Base-by-base conservation (phyloP, 1,140 invertebrate species). In the Drosophila pachea region DNA sequence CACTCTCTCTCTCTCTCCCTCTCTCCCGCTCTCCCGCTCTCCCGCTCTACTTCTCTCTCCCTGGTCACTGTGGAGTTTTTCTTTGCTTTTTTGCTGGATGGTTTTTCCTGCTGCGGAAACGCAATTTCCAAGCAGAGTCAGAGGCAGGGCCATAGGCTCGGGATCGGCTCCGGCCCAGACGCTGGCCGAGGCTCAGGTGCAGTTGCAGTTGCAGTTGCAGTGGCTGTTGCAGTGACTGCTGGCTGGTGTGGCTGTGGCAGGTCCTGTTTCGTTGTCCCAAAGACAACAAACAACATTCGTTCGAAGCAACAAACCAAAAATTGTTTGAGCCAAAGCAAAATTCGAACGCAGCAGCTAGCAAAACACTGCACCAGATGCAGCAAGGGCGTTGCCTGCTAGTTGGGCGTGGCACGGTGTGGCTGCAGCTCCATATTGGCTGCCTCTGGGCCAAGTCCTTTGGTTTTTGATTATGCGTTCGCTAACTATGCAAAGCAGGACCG, bases 401-500 rank as follows among this genome's bases (percentile, higher is more conserved):
- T 32, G 31, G 48, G 31, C n/a, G 45, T 40, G 11, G 45, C 45
- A 43, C 22, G 22, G 22, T 22, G 22, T 22, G 22, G 38, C 47
- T 53, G 12, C 11, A 48, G 52, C 45, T 33, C n/a, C 42, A 12
- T 36, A 60, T 49, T 29, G 42, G 45, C 36, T 69, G 32, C 31
- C 56, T 9, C 12, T n/a, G 59, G 65, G 22, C 36, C 36, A 22
- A 22, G 40, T 43, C 12, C 76, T 75, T 76, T 66, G 65, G 64
- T 84, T 72, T 84, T 84, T 83, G 78, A 78, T 84, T 84, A 84
- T 83, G 78, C 78, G 67, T 84, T 73, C 62, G 78, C 81, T 67
- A 58, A 65, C 71, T 62, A 69, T 70, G 78, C 73, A 78, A 76
- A 69, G 54, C 40, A 52, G 45, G 11, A 3, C 22, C 22, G 22